A percentile compares a stretch with the other conserved stretches of the same genome.
These are phyloP conservation scores for Temnothorax longispinosus DNA, from an alignment of 1,140 invertebrate species.

Conservation along the genomic window DNA sequence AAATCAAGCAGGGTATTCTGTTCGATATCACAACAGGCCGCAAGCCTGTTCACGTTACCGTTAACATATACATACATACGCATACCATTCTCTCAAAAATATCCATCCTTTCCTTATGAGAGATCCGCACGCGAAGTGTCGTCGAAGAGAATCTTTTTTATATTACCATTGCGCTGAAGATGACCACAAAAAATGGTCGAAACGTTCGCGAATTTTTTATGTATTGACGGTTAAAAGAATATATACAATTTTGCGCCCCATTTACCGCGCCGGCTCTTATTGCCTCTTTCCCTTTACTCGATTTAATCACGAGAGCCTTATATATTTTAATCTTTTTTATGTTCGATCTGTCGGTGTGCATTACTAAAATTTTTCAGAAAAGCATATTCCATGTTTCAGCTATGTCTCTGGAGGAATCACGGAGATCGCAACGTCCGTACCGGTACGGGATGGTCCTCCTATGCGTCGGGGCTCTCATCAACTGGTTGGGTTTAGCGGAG, in stretches of 20 bases:
- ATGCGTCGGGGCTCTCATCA: slow-evolving; percentile 91
- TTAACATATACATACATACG: not conserved
- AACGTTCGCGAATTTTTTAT: too few relatives aligned
- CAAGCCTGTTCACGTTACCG: not conserved
- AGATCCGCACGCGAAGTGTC: not conserved
- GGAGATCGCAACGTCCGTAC: slow-evolving; percentile 89
- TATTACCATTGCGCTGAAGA: not conserved
- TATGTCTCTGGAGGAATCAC: slow-evolving; percentile 89
- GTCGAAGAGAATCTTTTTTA: not conserved
- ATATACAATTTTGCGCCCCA: too few relatives aligned
- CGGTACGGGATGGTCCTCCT: slow-evolving; percentile 91
- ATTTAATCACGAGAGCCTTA: too few relatives aligned
- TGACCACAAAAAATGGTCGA: too few relatives aligned
- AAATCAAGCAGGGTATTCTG: slow-evolving; percentile 12
- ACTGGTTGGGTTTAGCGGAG: slow-evolving; percentile 91
- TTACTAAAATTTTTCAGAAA: not conserved
- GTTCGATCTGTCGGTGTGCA: not conserved
- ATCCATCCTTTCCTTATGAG: not conserved
- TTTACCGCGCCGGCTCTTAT: too few relatives aligned
- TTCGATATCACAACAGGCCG: not conserved
- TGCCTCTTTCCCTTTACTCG: too few relatives aligned
- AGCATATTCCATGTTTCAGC: slow-evolving; percentile 83
- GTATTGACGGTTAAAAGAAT: too few relatives aligned
- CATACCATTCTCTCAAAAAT: not conserved
- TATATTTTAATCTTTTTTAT: not conserved